Conservation (phyloP, 2,797 vertebrate genomes). For the Acipenser ruthenus region DNA sequence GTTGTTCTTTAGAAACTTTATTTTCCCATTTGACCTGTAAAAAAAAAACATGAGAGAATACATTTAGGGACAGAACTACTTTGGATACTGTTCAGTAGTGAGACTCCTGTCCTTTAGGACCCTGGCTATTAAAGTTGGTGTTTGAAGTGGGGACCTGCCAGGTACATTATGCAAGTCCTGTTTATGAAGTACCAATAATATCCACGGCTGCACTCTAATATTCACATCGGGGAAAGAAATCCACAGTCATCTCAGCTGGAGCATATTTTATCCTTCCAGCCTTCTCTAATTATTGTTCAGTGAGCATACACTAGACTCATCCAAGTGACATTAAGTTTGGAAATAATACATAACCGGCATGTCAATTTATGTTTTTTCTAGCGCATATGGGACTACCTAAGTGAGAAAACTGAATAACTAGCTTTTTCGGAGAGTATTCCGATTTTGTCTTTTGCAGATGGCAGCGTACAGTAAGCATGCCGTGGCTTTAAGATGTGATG, state of each 20-base stretch:
- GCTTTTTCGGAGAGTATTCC: too few species aligned
- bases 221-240: slow-evolving; percentile 7
- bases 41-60: too few species aligned
- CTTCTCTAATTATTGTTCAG: slow-evolving; percentile 26
- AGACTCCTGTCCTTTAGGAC: neutral
- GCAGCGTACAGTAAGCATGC: too few species aligned
- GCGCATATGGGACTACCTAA: neutral
- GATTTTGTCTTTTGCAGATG: too few species aligned
- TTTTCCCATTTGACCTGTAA: too few species aligned
- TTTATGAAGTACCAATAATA: neutral
- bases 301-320: slow-evolving; percentile 29
- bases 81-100: neutral
- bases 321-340: slow-evolving; percentile 19
- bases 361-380: slow-evolving; percentile 9
- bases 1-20: too few species aligned
- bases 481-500: too few species aligned
- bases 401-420: too few species aligned
- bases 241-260: slow-evolving; percentile 14
- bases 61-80: neutral
- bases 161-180: slow-evolving; percentile 1
- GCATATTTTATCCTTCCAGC: slow-evolving; percentile 2
- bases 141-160: neutral
- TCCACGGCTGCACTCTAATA: too few species aligned
- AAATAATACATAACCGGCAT: slow-evolving; percentile 24
- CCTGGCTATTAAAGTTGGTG: neutral